These are phyloP conservation scores for Emys orbicularis DNA, from an alignment of 2,797 vertebrate species.

Conservation along the genomic window DNA sequence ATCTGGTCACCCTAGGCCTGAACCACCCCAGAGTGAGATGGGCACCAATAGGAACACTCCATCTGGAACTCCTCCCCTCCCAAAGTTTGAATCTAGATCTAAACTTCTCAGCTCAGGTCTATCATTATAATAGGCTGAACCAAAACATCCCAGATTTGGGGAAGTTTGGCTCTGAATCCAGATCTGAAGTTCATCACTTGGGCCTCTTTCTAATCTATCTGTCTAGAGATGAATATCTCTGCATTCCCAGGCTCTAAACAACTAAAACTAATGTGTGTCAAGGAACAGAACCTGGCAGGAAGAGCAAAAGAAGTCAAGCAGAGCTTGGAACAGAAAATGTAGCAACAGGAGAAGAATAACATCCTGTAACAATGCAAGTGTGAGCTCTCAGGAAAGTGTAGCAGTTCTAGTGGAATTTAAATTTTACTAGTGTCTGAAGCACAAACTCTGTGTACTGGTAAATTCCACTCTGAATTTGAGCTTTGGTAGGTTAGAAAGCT, in stretches of 20 bases:
- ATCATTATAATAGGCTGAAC: not conserved
- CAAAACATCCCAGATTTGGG: not conserved
- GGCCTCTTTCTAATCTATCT: not conserved
- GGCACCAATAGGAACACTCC: not conserved
- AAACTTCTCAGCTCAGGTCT: not conserved
- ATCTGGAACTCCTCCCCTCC: not conserved
- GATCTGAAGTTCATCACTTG: constrained; percentile 1
- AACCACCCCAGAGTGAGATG: not conserved
- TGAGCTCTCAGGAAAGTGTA: not conserved
- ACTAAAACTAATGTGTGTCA: not conserved
- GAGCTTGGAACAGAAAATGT: not conserved
- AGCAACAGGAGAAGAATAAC: constrained; percentile 1
- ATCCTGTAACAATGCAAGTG: not conserved
- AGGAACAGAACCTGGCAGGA: not conserved
- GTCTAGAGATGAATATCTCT: not conserved
- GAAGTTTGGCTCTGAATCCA: constrained; percentile 12
- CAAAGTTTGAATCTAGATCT: not conserved
- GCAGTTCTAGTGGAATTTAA: not conserved
- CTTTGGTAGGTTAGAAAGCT: constrained; percentile 15
- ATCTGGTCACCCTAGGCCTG: no score
- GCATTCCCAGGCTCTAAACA: not conserved
- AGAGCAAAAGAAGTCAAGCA: not conserved
- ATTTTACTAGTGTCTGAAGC: accelerated
- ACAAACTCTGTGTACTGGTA: not conserved
- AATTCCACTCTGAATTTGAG: constrained; percentile 14